phyloP scores from a whole-genome alignment of 2,113 vertebrate genomes.

The Paracanthobrama guichenoti region DNA sequence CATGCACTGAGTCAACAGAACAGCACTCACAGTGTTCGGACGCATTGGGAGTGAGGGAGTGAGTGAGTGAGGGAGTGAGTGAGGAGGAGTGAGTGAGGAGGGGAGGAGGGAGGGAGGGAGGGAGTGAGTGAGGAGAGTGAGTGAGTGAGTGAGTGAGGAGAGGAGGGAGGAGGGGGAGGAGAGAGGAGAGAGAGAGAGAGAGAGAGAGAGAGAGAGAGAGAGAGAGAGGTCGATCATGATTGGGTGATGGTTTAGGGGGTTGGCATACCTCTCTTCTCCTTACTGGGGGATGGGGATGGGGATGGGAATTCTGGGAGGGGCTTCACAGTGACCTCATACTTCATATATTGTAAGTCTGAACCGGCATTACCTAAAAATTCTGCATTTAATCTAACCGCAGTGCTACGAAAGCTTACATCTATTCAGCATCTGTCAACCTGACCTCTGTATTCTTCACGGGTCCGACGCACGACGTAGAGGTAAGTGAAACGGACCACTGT shows the following conservation, averaged over 20 bases:
- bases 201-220: constrained; percentile 28
- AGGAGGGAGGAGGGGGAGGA: constrained; percentile 11
- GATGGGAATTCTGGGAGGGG: constrained; percentile 48
- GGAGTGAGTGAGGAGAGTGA: constrained; percentile 37
- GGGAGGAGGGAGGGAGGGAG: constrained; percentile 25
- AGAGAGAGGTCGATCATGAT: constrained; percentile 25
- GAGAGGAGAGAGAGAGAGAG: constrained; percentile 38
- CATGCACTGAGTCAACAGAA: constrained; percentile 29
- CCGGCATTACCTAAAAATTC: constrained; percentile 47
- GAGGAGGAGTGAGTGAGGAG: background rate
- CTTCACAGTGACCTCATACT: constrained; percentile 48
- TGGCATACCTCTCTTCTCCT: constrained; percentile 24
- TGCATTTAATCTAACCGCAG: constrained; percentile 35
- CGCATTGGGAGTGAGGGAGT: background rate
- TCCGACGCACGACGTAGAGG: constrained; percentile 35
- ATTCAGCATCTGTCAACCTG: constrained; percentile 50
- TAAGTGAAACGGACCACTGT: background rate
- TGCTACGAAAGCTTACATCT: constrained; percentile 30
- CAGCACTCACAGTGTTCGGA: background rate
- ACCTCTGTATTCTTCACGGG: constrained; percentile 22
- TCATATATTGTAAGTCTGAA: constrained; percentile 52
- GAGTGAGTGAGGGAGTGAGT: no score
- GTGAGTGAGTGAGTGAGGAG: constrained; percentile 2
- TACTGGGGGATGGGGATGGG: constrained; percentile 42
- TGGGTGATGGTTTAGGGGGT: constrained; percentile 41